These are phyloP conservation scores for Bimastos eiseni DNA, from an alignment of 2,888 invertebrate species.

Conservation along the genomic window DNA sequence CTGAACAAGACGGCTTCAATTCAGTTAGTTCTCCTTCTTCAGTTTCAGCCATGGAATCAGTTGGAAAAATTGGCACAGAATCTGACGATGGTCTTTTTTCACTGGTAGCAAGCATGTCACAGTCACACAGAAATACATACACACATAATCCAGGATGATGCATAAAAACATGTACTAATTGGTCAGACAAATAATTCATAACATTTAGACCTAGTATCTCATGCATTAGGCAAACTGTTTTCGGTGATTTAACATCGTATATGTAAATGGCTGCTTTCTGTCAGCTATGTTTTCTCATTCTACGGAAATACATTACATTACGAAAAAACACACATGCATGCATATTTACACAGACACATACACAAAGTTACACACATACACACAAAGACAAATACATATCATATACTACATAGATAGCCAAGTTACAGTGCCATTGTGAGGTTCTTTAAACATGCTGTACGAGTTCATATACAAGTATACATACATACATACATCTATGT, in stretches of 20 bases:
- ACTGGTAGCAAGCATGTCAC: neutral
- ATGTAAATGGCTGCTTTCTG: too few relatives aligned
- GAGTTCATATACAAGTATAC: neutral
- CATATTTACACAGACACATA: neutral
- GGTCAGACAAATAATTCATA: neutral
- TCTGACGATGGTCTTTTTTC: neutral
- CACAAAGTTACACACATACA: neutral
- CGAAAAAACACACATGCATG: neutral
- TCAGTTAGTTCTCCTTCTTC: neutral
- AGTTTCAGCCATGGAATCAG: neutral
- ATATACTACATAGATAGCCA: too few relatives aligned
- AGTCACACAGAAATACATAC: neutral
- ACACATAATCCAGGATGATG: neutral
- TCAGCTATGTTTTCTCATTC: too few relatives aligned
- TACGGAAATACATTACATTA: too few relatives aligned
- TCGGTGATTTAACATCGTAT: too few relatives aligned
- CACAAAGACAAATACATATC: neutral
- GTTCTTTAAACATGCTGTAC: too few relatives aligned
- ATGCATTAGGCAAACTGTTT: too few relatives aligned
- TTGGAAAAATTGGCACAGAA: neutral
- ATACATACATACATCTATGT: neutral
- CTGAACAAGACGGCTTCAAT: neutral
- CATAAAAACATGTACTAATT: neutral
- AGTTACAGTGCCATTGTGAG: too few relatives aligned
- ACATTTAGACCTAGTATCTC: too few relatives aligned